Evolutionary conservation across 2,888 invertebrate genomes (phyloP).

Genomic region (Pantelozetes paolii): DNA sequence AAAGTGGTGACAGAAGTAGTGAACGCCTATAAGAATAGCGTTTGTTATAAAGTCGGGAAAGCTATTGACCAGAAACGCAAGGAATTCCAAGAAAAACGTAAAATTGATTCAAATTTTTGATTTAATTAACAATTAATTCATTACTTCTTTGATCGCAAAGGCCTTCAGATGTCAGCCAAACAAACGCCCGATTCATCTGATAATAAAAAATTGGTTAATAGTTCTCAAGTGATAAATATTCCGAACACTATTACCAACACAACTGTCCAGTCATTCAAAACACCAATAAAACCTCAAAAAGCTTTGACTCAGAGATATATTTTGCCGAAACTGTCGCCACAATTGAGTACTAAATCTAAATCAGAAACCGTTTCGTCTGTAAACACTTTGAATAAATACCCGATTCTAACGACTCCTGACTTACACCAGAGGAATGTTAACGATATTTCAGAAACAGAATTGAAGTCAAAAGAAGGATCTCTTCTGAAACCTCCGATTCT

Average conservation of each 20-base stretch:
- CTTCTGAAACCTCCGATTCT: conserved; percentile 9
- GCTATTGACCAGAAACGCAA: conserved; percentile 1
- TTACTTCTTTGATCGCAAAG: background rate
- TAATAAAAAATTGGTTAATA: background rate
- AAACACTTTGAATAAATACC: background rate
- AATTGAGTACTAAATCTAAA: background rate
- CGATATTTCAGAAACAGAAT: background rate
- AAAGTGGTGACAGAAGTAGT: conserved; percentile 35
- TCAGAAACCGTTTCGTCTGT: background rate
- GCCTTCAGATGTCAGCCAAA: background rate
- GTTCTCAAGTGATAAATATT: background rate
- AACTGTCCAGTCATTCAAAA: background rate
- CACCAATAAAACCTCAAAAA: background rate
- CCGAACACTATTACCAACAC: background rate
- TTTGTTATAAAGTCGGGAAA: conserved; percentile 32
- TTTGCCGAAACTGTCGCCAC: background rate
- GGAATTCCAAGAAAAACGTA: conserved; percentile 23
- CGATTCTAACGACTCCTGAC: conserved; percentile 5
- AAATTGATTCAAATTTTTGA: background rate
- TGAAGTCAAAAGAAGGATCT: background rate
- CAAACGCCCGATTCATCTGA: background rate
- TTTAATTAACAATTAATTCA: background rate
- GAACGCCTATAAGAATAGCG: conserved; percentile 31
- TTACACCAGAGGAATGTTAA: background rate
- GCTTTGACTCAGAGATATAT: background rate